Base-by-base conservation (phyloP, 2,113 vertebrate species). In the Chascanopsetta lugubris region DNA sequence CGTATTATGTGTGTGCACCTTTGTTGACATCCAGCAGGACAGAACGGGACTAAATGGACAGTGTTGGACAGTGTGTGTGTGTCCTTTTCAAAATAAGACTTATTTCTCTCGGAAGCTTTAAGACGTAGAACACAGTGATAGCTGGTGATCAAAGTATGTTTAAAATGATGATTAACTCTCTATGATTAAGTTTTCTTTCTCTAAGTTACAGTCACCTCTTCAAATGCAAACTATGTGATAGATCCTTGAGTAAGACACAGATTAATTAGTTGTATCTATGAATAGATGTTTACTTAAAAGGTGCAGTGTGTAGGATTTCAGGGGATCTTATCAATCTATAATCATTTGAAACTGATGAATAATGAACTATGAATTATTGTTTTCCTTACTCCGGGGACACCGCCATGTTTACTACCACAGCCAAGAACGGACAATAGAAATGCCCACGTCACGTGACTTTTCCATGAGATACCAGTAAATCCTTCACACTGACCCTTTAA, bases 161-260 rank as follows among this genome's bases (percentile, higher is more conserved):
- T 50, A 72, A 47, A 42, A 46, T 20, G 45, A 46, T 20, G 45
- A 60, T 73, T 64, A 67, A 70, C 61, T 11, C 55, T 15, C 4
- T 17, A 15, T 68, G 65, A 46, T 60, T 67, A 85, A 62, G 75
- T 36, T 64, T 62, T 62, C 20, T 65, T 77, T 77, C 62, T 77
- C 18, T 69, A 40, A 61, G 54, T 69, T 48, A 58, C 48, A 50
- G 32, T 66, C 22, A 61, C 24, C 24, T 54, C 50, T 49, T 5
- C 72, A 65, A 43, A 34, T 29, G 64, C 18, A 58, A 55, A 38
- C 42, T 66, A 46, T 75, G 51, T 75, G 24, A 18, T 48, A 53
- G 72, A 64, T 74, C 29, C 29, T 48, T 20, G 5, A 50, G 38
- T 86, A 81, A 79, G 74, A 71, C 69, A n/a, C n/a, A n/a, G 40